Base-by-base conservation (phyloP, 1,140 invertebrate genomes). In the Pseudachorutes palmiensis region DNA sequence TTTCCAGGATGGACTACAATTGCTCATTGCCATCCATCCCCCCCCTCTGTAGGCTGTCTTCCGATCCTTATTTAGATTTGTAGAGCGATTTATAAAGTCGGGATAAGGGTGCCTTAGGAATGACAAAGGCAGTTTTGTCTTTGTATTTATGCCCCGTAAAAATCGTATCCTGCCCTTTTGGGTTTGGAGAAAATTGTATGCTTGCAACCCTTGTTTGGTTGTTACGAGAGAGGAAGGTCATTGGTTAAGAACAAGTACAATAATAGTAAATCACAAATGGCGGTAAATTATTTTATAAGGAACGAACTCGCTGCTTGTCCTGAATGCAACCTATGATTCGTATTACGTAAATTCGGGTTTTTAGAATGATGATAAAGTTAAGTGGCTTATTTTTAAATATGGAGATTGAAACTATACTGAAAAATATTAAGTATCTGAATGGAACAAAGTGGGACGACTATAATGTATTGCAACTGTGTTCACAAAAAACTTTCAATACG, bases 381-480 rank as follows among this genome's bases (percentile, higher is more conserved):
- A 19, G 24, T 55, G 9, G 5, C 5, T 19, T 55, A 14, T 55
- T 55, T 55, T 5, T 14, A 12, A 55, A 55, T 5, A 22, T 22
- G 12, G 12, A n/a, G n/a, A n/a, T n/a, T n/a, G n/a, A n/a, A 45
- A 45, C 51, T 55, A 9, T 14, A 26, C 51, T 19, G 12, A 16
- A 55, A 9, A 45, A 45, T 45, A 19, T 45, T 45, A 45, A 45
- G 19, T 12, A 45, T 45, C 36, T 45, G 36, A 45, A 45, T 19
- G 36, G 36, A 45, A 45, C 36, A 55, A 55, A 55, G 12, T 55
- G 12, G 51, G 51, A 55, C 51, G 51, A 55, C 51, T 45, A n/a
- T n/a, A 41, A 41, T 19, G 51, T 55, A 55, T 55, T 55, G 51
- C 24, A 55, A 55, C 24, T 55, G 51, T 55, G 51, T 55, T 55